These are phyloP conservation scores for Elegia similella DNA, from an alignment of 2,888 invertebrate genomes.

Conservation along the genomic window DNA sequence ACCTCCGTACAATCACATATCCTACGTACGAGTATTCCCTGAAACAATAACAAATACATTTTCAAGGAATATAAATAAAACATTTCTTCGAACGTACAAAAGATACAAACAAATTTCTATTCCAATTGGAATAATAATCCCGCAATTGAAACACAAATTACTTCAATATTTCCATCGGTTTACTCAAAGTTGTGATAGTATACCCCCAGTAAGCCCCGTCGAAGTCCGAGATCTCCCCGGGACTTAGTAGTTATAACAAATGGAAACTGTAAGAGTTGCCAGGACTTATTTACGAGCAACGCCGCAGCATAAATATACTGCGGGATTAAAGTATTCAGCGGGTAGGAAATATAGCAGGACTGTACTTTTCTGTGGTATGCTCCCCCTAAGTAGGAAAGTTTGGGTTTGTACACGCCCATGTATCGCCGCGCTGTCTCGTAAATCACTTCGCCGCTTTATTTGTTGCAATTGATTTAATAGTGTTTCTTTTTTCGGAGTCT, in stretches of 20 bases:
- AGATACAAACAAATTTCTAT: neutral
- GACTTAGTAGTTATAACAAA: constrained; percentile 68
- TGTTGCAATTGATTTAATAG: constrained; percentile 11
- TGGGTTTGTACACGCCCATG: constrained; percentile 28
- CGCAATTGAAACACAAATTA: constrained; percentile 19
- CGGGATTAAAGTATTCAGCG: constrained; percentile 64
- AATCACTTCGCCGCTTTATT: constrained; percentile 10
- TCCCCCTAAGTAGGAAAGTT: constrained; percentile 40
- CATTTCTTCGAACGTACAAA: neutral
- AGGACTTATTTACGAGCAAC: constrained; percentile 59
- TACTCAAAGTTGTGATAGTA: constrained; percentile 35
- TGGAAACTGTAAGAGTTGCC: constrained; percentile 60
- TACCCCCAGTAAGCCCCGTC: constrained; percentile 38
- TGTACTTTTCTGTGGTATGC: constrained; percentile 40
- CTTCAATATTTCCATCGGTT: constrained; percentile 31
- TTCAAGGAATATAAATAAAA: neutral
- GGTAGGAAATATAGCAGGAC: constrained; percentile 48
- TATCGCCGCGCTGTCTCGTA: constrained; percentile 1
- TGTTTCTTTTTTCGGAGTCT: neutral
- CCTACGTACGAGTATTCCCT: neutral
- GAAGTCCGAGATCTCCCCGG: constrained; percentile 43
- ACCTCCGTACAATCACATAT: no score
- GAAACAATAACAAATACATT: neutral
- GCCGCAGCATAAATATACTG: constrained; percentile 59
- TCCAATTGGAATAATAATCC: constrained; percentile 1